Conservation (phyloP, 2,113 vertebrate species). For the human (Homo sapiens) region DNA sequence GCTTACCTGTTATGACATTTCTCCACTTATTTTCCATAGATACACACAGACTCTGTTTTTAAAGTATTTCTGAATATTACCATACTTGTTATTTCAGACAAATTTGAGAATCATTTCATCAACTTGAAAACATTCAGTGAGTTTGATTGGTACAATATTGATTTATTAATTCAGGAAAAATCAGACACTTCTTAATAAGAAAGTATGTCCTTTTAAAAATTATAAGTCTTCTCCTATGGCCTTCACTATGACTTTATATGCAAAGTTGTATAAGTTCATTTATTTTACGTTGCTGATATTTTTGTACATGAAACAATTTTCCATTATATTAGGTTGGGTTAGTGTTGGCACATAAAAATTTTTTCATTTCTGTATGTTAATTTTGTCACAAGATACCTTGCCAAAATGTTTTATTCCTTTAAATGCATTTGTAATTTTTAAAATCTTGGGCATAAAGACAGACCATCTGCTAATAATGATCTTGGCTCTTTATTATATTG, state of each 20-base stretch:
- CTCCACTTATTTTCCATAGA: neutral
- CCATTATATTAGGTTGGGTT: neutral
- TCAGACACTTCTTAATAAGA: neutral
- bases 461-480: neutral
- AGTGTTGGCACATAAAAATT: neutral
- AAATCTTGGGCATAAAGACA: neutral
- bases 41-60: neutral
- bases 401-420: neutral
- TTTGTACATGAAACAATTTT: neutral
- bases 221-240: neutral
- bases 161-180: neutral
- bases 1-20: neutral
- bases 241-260: neutral
- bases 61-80: neutral
- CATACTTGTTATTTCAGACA: neutral
- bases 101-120: neutral
- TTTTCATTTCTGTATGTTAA: neutral
- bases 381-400: neutral
- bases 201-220: neutral
- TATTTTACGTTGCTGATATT: neutral
- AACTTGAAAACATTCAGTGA: neutral
- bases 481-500: neutral
- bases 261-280: neutral
- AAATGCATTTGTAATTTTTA: neutral
- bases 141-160: neutral